A percentile compares a stretch with the other conserved stretches of the same genome.
These are phyloP conservation scores for Sitobion miscanthi DNA, from an alignment of 1,140 invertebrate genomes.

Conservation along the genomic window DNA sequence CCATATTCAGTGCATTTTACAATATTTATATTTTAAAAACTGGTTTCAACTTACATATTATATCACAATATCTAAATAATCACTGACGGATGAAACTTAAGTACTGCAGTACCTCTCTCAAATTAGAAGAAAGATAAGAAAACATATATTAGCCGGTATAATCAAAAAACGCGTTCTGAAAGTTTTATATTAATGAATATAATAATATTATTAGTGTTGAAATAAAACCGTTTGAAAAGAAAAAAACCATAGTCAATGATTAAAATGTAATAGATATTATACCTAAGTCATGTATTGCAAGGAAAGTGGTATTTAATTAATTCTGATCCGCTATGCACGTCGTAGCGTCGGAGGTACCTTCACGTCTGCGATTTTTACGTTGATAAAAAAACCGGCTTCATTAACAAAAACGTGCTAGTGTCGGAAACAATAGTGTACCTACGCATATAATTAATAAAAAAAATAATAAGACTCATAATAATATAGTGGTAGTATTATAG, in stretches of 20 bases:
- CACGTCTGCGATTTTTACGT: background rate
- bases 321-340: background rate
- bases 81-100: background rate
- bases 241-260: background rate
- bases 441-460: background rate
- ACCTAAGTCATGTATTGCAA: background rate
- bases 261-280: background rate
- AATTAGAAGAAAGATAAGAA: background rate
- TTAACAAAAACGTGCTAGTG: background rate
- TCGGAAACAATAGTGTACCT: background rate
- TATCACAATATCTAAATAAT: too few relatives aligned
- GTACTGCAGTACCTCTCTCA: background rate
- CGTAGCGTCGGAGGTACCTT: background rate
- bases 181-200: background rate
- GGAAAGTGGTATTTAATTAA: constrained; percentile 14
- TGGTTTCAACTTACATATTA: background rate
- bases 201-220: background rate
- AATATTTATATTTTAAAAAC: background rate
- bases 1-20: background rate
- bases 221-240: background rate
- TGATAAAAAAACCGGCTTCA: constrained; percentile 13
- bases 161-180: background rate
- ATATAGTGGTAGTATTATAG: background rate
- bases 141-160: too few relatives aligned
- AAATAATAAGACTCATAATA: background rate